Conservation (phyloP, 2,113 vertebrate genomes). For the Probosciger aterrimus region DNA sequence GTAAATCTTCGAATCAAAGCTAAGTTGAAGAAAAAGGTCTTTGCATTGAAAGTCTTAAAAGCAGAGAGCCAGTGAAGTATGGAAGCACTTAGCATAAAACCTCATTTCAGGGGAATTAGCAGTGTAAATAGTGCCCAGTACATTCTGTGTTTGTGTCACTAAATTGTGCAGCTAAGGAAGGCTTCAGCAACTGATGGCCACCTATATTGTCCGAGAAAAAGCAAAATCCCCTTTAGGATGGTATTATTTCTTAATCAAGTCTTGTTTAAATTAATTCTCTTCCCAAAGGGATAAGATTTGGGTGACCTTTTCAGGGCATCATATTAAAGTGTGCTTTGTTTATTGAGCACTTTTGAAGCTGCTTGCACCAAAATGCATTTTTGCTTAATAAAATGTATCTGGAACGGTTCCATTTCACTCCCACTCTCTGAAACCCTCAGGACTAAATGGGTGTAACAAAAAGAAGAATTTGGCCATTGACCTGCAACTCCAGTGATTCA, state of each 20-base stretch:
- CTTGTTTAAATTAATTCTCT: neutral
- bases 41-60: neutral
- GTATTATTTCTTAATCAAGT: neutral
- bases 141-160: neutral
- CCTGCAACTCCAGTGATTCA: neutral
- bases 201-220: neutral
- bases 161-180: neutral
- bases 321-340: conserved; percentile 13
- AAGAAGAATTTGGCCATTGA: conserved; percentile 36
- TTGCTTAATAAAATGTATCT: conserved; percentile 16
- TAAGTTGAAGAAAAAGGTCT: neutral
- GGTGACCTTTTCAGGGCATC: neutral
- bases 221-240: neutral
- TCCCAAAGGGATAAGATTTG: neutral
- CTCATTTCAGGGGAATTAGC: neutral
- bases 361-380: conserved; percentile 12
- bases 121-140: neutral
- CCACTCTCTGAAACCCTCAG: neutral
- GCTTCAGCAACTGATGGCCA: neutral
- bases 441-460: conserved; percentile 34
- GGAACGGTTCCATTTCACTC: neutral
- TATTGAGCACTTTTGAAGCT: neutral
- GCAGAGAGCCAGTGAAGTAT: neutral
- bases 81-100: neutral
- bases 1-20: neutral